Percentiles rank a stretch among this genome's conserved stretches.
Evolutionary conservation across 2,797 vertebrate genomes (phyloP).

Genomic region (Scyliorhinus canicula): DNA sequence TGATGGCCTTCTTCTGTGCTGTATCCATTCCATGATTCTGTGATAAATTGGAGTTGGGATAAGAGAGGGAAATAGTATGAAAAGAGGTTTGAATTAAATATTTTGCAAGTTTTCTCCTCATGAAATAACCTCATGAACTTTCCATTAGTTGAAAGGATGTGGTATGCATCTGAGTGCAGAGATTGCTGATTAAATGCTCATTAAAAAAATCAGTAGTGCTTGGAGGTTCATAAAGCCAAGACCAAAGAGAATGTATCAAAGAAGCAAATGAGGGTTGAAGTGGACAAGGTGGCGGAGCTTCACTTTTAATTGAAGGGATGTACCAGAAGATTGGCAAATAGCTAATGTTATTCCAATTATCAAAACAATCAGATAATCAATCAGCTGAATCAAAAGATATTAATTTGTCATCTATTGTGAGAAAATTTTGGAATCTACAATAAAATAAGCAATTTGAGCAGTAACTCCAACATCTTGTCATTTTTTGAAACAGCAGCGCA

Average conservation of each 20-base stretch:
- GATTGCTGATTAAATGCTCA: slow-evolving; percentile 17
- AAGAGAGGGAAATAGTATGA: not conserved
- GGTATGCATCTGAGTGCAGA: not conserved
- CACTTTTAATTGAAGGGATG: not conserved
- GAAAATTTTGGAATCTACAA: not conserved
- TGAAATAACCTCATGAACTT: not conserved
- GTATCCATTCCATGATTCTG: not conserved
- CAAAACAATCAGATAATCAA: not conserved
- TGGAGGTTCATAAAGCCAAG: not conserved
- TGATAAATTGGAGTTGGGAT: not conserved
- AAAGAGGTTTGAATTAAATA: not conserved
- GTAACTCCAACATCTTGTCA: not conserved
- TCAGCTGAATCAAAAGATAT: not conserved
- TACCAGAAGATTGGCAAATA: slow-evolving; percentile 5
- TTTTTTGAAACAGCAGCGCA: not conserved
- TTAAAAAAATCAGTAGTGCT: not conserved
- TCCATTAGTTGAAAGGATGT: not conserved
- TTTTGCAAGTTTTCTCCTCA: not conserved
- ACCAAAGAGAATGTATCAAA: not conserved
- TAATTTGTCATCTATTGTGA: not conserved
- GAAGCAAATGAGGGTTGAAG: not conserved
- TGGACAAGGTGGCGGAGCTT: not conserved
- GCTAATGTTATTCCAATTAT: not conserved
- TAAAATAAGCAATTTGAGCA: not conserved
- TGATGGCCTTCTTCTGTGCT: not conserved